phyloP scores from a whole-genome alignment of 53 echinoderm and acorn worm species.

The Paracentrotus lividus region DNA sequence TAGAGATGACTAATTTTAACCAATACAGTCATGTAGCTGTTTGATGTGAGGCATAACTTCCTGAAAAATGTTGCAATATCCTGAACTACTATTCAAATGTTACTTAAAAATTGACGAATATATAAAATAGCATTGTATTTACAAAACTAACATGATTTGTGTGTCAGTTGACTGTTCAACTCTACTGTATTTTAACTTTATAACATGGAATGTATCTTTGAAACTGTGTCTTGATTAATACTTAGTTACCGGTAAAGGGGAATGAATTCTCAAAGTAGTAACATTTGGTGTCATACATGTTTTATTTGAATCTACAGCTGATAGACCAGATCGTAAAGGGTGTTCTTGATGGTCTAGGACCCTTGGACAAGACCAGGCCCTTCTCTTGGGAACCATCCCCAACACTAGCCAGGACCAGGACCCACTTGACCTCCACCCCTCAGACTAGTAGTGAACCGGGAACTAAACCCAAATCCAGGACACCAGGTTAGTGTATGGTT shows the following conservation, averaged over 20 bases:
- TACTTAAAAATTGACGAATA: not conserved
- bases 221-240: not conserved
- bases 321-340: constrained; percentile 65
- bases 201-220: not conserved
- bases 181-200: not conserved
- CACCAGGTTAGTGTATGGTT: not conserved
- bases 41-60: no score
- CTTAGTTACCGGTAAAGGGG: not conserved
- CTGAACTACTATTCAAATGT: no score
- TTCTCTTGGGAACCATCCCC: constrained; percentile 53
- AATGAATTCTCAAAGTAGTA: no score
- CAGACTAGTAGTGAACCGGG: not conserved
- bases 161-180: no score
- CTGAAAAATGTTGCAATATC: no score
- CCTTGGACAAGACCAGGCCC: constrained; percentile 44
- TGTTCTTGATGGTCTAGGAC: constrained; percentile 57
- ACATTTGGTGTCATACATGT: not conserved
- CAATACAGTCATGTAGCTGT: no score
- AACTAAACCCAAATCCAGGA: constrained; percentile 8
- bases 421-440: not conserved
- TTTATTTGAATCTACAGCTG: constrained; percentile 39
- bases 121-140: not conserved
- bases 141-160: no score
- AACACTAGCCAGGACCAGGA: not conserved
- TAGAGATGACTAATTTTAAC: no score